Percentiles rank a stretch among this genome's conserved stretches.
Conservation (phyloP, 23 tunicate species). For the Halocynthia aurantium region DNA sequence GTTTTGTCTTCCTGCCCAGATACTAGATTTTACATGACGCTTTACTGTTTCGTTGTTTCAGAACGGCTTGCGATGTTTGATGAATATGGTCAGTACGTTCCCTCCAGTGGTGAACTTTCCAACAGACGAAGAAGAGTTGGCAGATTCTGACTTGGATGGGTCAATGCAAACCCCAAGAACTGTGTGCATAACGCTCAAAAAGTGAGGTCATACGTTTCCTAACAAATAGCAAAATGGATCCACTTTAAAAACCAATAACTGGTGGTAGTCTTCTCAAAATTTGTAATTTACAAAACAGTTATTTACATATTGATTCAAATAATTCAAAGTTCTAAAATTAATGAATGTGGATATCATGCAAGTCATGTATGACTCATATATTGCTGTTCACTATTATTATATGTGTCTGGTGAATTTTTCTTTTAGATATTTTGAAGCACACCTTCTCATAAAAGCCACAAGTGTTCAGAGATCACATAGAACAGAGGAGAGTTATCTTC, state of each 20-base stretch:
- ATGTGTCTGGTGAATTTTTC: not conserved
- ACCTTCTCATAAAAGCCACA: slow-evolving; percentile 32
- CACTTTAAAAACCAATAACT: not conserved
- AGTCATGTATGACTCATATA: not conserved
- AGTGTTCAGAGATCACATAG: slow-evolving; percentile 3
- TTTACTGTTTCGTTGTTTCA: not conserved
- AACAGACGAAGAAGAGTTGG: slow-evolving; percentile 28
- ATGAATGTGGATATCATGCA: too few relatives aligned
- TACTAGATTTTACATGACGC: not conserved
- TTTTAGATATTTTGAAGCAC: slow-evolving; percentile 53
- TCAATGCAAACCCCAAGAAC: slow-evolving; percentile 45
- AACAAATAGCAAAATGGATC: too few relatives aligned
- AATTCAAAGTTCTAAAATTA: too few relatives aligned
- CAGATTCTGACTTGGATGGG: not conserved
- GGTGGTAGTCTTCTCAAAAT: too few relatives aligned
- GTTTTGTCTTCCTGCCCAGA: not conserved
- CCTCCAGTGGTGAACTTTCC: too few relatives aligned
- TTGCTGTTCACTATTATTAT: not conserved
- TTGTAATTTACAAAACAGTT: too few relatives aligned
- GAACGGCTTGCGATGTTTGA: slow-evolving; percentile 67
- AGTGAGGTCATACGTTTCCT: not conserved
- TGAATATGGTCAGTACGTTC: slow-evolving; percentile 61
- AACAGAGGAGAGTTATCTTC: too few relatives aligned
- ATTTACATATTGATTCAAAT: too few relatives aligned
- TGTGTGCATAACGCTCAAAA: slow-evolving; percentile 49